Evolutionary conservation across 2,113 vertebrate genomes (phyloP), one percentile per base, ranked within the genome.

Genomic region (Malurus melanocephalus): DNA sequence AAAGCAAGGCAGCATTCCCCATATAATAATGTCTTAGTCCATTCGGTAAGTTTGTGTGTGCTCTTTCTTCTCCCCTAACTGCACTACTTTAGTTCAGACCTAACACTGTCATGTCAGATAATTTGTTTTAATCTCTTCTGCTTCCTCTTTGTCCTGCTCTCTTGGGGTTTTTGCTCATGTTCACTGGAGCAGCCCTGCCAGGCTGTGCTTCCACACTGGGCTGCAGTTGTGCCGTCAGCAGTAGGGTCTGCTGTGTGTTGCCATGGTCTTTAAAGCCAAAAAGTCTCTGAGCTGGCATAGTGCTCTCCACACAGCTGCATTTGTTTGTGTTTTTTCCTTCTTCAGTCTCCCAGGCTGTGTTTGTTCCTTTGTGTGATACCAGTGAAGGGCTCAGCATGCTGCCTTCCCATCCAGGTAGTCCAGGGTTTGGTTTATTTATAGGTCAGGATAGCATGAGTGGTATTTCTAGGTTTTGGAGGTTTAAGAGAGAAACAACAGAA

Each of bases 181-280:
- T 75, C 24, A 22, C 13, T 22, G 19, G 33, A 45, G n/a, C 4
- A 15, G 66, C 62, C 51, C 74, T 66, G 55, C 64, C 53, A 89
- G 46, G 22, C 55, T 48, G 38, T 79, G 30, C 38, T 55, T 16
- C 46, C 40, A 55, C 51, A 3, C 27, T 2, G 55, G 67, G 33
- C 61, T 84, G 77, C 32, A 32, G 0, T 42, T 0, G 0, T 68
- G 3, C 76, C 26, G 0, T 20, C 49, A 26, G n/a, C 0, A 53
- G 19, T 22, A 46, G 38, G 74, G 3, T 78, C 38, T 65, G 51
- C 78, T 27, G 3, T 27, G 81, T 62, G 40, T 78, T 4, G 2
- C 2, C 1, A 5, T 10, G 46, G 52, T 72, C 68, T 85, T 43
- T 13, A 61, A n/a, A 88, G 53, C 53, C 66, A 28, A 9, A 51